Base-by-base conservation (phyloP, 1,140 invertebrate genomes). In the Meloidogyne floridensis region DNA sequence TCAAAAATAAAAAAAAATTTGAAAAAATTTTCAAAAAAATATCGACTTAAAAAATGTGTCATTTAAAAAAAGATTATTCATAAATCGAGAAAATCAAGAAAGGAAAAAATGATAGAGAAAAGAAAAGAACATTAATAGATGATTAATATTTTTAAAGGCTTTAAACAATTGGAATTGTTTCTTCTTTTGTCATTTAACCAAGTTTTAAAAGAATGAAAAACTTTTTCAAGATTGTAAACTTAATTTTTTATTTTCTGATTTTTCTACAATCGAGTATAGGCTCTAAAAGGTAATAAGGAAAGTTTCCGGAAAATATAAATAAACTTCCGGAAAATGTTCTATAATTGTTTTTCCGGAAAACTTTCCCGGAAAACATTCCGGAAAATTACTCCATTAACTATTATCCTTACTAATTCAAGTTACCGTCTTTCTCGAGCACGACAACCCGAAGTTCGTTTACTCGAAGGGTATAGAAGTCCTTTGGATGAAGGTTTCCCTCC, bases 381-480 rank as follows among this genome's bases (percentile, higher is more conserved):
- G 7, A 6, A 59, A 59, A 15, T 15, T 59, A 32, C 32, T 32
- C 32, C 32, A 32, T 32, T 32, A 32, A 32, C 47, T 8, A 47
- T 6, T 47, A 4, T 8, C 5, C 47, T 7, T 47, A 47, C 4
- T 6, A 7, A n/a, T 65, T 65, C 15, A n/a, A 65, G 59, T 65
- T 65, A 13, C 6, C 59, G 59, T n/a, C 59, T n/a, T 65, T 11
- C 15, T 65, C 15, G 59, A 65, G 15, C 4, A 65, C 15, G 59
- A 0, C 2, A 65, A 69, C 77, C 77, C n/a, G 77, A 79, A 72
- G 77, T 79, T 4, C 77, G 65, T 18, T 20, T 71, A 32, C 15
- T 79, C 47, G 72, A 79, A 18, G 77, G 77, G 1, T 79, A 79
- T 53, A 43, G 59, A 54, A 79, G 77, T 43, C 77, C 77, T 13